Base-by-base conservation (phyloP, 2,113 vertebrate genomes). In the Cnemophilus loriae region DNA sequence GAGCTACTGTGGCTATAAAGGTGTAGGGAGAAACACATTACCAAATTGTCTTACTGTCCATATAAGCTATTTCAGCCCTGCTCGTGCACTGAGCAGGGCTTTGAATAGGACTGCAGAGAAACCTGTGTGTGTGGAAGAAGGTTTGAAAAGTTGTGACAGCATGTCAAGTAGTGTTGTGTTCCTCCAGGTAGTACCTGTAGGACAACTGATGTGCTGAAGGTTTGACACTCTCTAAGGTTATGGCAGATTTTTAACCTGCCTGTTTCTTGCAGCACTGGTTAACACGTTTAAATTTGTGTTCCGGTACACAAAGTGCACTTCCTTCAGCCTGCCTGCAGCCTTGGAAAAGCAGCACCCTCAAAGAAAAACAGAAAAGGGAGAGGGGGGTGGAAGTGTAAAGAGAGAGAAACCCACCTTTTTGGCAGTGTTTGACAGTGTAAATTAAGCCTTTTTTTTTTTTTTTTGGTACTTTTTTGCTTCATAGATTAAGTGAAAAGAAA, bases 311-410 rank as follows among this genome's bases (percentile, higher is more conserved):
- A 33, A n/a, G 6, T 20, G 22, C 28, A 24, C 19, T 65, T 42
- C 16, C 37, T 78, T 61, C 79, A 65, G 30, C 30, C 30, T 85
- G 24, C 10, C 21, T 70, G 8, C 13, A 70, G 13, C 61, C 41
- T 64, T 78, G 46, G 46, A 24, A 35, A 74, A 85, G 17, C 4
- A 4, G 13, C 22, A 8, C 4, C 16, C 2, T 18, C 7, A 12
- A 71, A 19, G 8, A 33, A 59, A 22, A 68, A 7, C 11, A 33
- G 23, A n/a, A 77, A 52, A 64, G 5, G 2, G 7, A 12, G 3
- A 2, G 0, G 2, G 2, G 1, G 13, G n/a, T n/a, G 18, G 11
- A 15, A 24, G 4, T 24, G 10, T 56, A 61, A 65, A 59, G 35
- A 73, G 7, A 60, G 24, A 47, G 13, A 91, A 55, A 57, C 1